Conservation (phyloP, 2,888 invertebrate species). For the Electrophaes corylata region DNA sequence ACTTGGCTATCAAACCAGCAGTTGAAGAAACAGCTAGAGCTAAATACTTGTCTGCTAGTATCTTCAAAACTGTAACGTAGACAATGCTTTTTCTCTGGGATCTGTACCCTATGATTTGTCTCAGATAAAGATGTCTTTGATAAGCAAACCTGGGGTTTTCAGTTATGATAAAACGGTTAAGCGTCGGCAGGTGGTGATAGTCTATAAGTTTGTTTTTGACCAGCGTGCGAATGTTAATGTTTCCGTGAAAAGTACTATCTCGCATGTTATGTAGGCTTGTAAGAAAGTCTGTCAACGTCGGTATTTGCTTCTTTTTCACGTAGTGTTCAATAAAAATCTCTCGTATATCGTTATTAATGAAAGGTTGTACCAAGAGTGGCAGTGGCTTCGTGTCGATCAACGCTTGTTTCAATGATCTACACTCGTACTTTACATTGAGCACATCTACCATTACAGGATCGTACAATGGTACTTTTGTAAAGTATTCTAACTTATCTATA, state of each 20-base stretch:
- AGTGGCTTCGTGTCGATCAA: constrained; percentile 18
- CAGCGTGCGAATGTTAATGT: constrained; percentile 15
- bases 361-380: neutral
- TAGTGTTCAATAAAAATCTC: constrained; percentile 22
- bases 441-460: constrained; percentile 5
- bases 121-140: constrained; percentile 29
- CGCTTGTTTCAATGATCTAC: constrained; percentile 23
- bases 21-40: constrained; percentile 24
- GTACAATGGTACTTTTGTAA: constrained; percentile 2
- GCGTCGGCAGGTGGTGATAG: constrained; percentile 24
- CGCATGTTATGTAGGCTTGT: constrained; percentile 5
- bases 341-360: constrained; percentile 23
- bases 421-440: neutral
- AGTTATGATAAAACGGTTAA: constrained; percentile 25
- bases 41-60: constrained; percentile 5
- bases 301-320: constrained; percentile 19
- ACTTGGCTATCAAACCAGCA: constrained; percentile 8
- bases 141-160: constrained; percentile 32
- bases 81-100: constrained; percentile 12
- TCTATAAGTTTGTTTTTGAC: constrained; percentile 29
- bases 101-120: constrained; percentile 18
- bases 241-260: constrained; percentile 13
- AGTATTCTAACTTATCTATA: neutral
- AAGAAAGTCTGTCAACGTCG: constrained; percentile 19
- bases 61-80: constrained; percentile 23